These are phyloP conservation scores for Drosophila suzukii DNA, from an alignment of 1,140 invertebrate genomes.

Conservation along the genomic window DNA sequence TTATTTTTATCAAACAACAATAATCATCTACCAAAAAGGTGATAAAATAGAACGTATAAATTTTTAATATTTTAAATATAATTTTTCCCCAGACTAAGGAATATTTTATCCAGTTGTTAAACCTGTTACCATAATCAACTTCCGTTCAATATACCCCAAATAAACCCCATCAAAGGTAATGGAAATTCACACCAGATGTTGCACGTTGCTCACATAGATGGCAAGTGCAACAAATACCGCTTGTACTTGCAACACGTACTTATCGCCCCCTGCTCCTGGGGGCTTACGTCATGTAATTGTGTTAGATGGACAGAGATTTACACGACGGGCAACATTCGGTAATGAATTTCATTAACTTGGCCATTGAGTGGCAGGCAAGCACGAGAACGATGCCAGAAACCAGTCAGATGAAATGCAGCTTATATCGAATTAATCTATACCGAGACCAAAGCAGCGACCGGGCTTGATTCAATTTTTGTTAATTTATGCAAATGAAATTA, in stretches of 20 bases:
- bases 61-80: no score
- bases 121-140: no score
- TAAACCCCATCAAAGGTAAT: not conserved
- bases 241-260: slow-evolving; percentile 20
- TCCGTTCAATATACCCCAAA: not conserved
- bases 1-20: no score
- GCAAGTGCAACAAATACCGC: slow-evolving; percentile 3
- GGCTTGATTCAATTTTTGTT: slow-evolving; percentile 55
- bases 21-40: no score
- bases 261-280: not conserved
- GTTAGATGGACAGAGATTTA: slow-evolving; percentile 18
- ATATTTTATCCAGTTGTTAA: not conserved
- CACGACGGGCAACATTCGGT: slow-evolving; percentile 24
- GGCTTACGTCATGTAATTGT: slow-evolving; percentile 30
- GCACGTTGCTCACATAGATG: slow-evolving; percentile 16
- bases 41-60: no score
- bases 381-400: slow-evolving; percentile 3
- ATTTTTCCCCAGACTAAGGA: not conserved
- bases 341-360: slow-evolving; percentile 45
- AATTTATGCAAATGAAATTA: slow-evolving; percentile 66
- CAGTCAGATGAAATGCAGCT: slow-evolving; percentile 20
- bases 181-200: slow-evolving; percentile 29
- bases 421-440: slow-evolving; percentile 32
- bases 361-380: slow-evolving; percentile 18
- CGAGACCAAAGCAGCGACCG: slow-evolving; percentile 18